Percentiles rank a stretch among this genome's conserved stretches.
Conservation (phyloP, 2,797 vertebrate species). For the Sebastes melanostomus region DNA sequence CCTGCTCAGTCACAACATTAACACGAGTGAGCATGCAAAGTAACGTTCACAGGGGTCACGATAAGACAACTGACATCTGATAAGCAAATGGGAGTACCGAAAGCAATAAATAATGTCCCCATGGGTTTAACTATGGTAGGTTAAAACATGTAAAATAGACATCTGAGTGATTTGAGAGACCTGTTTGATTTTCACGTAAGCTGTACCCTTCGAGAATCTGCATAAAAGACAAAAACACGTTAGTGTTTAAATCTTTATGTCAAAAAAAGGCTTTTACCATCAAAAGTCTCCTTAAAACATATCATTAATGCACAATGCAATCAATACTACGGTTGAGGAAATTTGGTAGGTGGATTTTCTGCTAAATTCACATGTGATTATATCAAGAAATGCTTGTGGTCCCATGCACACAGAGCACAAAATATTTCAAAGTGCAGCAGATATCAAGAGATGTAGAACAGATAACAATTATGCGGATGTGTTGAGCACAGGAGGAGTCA, state of each 20-base stretch:
- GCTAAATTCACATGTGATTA: background rate
- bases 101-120: conserved; percentile 17
- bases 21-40: conserved; percentile 46
- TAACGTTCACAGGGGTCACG: conserved; percentile 12
- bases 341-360: background rate
- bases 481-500: conserved; percentile 20
- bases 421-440: conserved; percentile 33
- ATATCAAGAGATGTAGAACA: conserved; percentile 44
- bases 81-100: conserved; percentile 56
- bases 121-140: conserved; percentile 42
- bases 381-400: conserved; percentile 15
- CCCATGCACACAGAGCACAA: conserved; percentile 14
- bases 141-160: conserved; percentile 55
- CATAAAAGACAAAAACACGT: conserved; percentile 20
- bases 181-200: conserved; percentile 33
- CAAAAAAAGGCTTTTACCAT: background rate
- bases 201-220: background rate
- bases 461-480: conserved; percentile 45
- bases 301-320: background rate
- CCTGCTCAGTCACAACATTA: background rate
- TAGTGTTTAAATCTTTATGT: background rate
- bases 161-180: conserved; percentile 24
- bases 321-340: background rate
- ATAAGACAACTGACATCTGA: conserved; percentile 72
- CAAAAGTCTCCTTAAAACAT: background rate